Base-by-base conservation (phyloP, 53 echinoderm and acorn worm species). In the Antedon mediterranea region DNA sequence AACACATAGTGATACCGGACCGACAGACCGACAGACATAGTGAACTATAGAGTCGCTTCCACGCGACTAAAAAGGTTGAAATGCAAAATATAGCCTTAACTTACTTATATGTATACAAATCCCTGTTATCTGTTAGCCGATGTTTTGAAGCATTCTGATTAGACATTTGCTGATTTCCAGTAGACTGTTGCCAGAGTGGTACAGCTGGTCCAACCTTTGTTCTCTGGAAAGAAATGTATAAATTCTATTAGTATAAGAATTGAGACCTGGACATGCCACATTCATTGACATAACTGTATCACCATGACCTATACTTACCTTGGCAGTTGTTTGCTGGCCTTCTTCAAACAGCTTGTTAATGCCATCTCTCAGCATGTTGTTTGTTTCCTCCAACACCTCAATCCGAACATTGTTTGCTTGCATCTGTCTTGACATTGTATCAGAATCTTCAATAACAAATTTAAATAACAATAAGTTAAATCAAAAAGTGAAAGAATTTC, bases 331-430 rank as follows among this genome's bases (percentile, higher is more conserved):
- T 57, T 15, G 57, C 14, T 57, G 57, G 11, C 57, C 57, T 29
- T 78, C 85, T 30, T 74, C 87, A 43, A 90, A 43, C 34, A 94
- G 82, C 73, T 89, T 88, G 26, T 75, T 72, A 76, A 94, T 89
- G 70, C 82, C 91, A 71, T 91, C 87, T 33, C 94, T 82, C 18
- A 94, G 85, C 43, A 86, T 83, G 79, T 83, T 85, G 81, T 94
- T 94, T 71, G 91, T 89, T 71, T 94, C 94, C 72, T 91, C 91
- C 74, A 94, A 74, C 33, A 94, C 87, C 80, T 91, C 91, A 72
- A 94, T 94, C 43, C 94, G 84, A 74, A 94, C 74, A 78, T 89
- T 94, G 73, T 94, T 94, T 20, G 91, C 83, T 41, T 91, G 89
- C 37, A 94, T 87, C 74, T 91, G 94, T 43, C 80, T 79, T 15